A percentile compares a stretch with the other conserved stretches of the same genome.
These are phyloP conservation scores for Chironomus tentans DNA, from an alignment of 2,888 invertebrate species.

Conservation along the genomic window DNA sequence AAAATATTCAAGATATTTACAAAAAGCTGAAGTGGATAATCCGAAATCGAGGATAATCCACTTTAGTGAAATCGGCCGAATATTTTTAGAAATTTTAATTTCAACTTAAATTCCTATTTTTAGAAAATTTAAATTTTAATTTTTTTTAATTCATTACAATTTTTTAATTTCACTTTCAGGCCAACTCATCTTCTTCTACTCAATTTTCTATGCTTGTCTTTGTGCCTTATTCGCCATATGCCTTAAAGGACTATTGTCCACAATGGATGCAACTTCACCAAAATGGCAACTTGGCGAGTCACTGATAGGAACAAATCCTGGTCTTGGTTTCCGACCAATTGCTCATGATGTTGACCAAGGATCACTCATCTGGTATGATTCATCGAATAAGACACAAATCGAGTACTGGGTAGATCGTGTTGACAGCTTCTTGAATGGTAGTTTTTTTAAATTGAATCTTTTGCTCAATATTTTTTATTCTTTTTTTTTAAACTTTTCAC, in stretches of 20 bases:
- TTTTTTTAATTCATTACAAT: neutral
- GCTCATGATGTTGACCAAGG: conserved; percentile 47
- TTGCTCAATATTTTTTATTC: neutral
- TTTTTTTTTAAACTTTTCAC: neutral
- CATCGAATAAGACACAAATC: conserved; percentile 45
- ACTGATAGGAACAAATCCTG: conserved; percentile 60
- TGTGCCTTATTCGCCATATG: conserved; percentile 78
- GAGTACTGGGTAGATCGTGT: conserved; percentile 48
- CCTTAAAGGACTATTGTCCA: conserved; percentile 69
- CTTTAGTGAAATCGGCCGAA: too few relatives aligned
- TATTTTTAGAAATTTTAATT: too few relatives aligned
- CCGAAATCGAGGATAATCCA: too few relatives aligned
- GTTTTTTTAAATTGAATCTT: neutral
- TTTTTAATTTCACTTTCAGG: conserved; percentile 50
- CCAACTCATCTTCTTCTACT: conserved; percentile 74
- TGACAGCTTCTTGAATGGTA: conserved; percentile 42
- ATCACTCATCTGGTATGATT: conserved; percentile 52
- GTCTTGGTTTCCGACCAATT: conserved; percentile 57
- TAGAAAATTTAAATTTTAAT: too few relatives aligned
- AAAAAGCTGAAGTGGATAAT: too few relatives aligned
- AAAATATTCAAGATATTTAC: too few relatives aligned
- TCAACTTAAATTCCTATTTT: too few relatives aligned
- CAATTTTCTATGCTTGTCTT: conserved; percentile 75
- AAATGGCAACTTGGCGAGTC: conserved; percentile 66
- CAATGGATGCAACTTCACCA: conserved; percentile 60